Conservation (phyloP, 1,140 invertebrate genomes). For the Daktulosphaira vitifoliae region DNA sequence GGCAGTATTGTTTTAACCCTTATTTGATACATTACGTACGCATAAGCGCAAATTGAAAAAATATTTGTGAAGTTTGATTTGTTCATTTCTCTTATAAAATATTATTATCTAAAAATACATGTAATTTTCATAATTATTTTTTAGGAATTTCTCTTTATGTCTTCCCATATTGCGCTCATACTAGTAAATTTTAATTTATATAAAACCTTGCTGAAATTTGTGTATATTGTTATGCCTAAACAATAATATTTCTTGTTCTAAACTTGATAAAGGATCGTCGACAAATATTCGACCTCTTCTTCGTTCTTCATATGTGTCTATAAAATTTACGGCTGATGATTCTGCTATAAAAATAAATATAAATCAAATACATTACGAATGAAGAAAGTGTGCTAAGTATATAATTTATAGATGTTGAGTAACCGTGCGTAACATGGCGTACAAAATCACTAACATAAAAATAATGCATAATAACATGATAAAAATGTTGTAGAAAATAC, state of each 20-base stretch:
- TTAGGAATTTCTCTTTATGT: too few relatives aligned
- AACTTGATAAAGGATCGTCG: slow-evolving; percentile 22
- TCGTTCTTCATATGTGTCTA: slow-evolving; percentile 17
- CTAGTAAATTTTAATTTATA: too few relatives aligned
- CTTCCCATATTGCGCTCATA: too few relatives aligned
- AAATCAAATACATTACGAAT: slow-evolving; percentile 21
- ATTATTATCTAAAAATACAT: too few relatives aligned
- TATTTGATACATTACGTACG: too few relatives aligned
- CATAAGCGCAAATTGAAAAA: too few relatives aligned
- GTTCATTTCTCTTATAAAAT: too few relatives aligned
- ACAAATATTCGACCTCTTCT: slow-evolving; percentile 28
- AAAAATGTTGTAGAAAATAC: too few relatives aligned
- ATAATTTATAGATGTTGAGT: slow-evolving; percentile 24
- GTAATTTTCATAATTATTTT: too few relatives aligned
- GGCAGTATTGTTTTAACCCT: too few relatives aligned
- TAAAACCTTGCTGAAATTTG: slow-evolving; percentile 8
- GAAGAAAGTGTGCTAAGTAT: slow-evolving; percentile 32
- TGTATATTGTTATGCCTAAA: slow-evolving; percentile 29
- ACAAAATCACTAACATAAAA: not conserved
- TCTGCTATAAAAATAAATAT: slow-evolving; percentile 2
- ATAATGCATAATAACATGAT: too few relatives aligned
- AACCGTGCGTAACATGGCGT: slow-evolving; percentile 14
- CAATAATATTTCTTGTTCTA: slow-evolving; percentile 28
- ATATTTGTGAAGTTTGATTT: too few relatives aligned
- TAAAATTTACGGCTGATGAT: slow-evolving; percentile 5